Evolutionary conservation across 2,888 invertebrate genomes (phyloP), one percentile per base, ranked within the genome.

Genomic region (Hemaris fuciformis): DNA sequence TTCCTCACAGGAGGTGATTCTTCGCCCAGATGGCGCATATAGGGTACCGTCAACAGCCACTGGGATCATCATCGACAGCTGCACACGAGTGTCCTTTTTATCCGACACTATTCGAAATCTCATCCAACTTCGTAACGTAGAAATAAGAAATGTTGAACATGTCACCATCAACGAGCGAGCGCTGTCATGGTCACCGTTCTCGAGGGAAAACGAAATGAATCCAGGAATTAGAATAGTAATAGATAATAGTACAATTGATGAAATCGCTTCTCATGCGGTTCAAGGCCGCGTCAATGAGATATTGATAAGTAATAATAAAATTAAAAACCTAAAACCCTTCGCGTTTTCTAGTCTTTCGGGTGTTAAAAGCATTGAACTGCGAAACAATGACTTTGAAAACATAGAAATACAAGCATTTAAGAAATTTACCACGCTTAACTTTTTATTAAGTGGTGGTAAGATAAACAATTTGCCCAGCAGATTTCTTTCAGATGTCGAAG

Each of bases 371-470:
- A 92, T 97, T 63, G 94, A 94, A 68, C 87, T 97, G 67, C 91
- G 89, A 34, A 93, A 95, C 71, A 95, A 95, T 62, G 80, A 81
- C 2, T 91, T 96, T 48, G 89, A 93, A 45, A 93, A 89, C 57
- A 93, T 96, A 56, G 95, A 95, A 69, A 93, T 93, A 43, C 94
- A 97, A 85, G 94, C 96, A 1, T 96, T 97, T 75, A 97, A 97
- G 76, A 96, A 96, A 84, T 96, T 97, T 77, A 94, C 94, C 25
- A 94, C 95, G 0, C 93, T 94, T 38, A 94, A 94, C 68, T 93
- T 97, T 66, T 89, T 94, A 67, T 83, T 97, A 59, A 91, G 93
- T 45, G 94, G 95, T 3, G 94, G 95, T 22, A 85, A 77, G 10
- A 93, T 96, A 56, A 85, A 89, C 27, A 90, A 89, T 59, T 81